Evolutionary conservation across 1,140 invertebrate species (phyloP), one percentile per base, ranked within the genome.

Genomic region (Orussus abietinus): DNA sequence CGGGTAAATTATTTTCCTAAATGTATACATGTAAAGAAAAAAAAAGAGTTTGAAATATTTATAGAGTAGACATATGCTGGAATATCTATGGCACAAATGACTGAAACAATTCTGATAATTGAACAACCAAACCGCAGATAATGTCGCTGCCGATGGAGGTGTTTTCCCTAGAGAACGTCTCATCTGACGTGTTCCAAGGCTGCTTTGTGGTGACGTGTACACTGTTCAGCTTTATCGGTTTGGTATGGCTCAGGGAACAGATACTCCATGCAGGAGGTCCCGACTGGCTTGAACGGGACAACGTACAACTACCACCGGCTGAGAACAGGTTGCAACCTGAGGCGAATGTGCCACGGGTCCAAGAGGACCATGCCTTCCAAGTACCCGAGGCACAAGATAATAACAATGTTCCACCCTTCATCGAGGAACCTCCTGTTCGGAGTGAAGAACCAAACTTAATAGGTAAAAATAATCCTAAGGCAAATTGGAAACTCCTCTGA

Each of bases 161-260:
- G 70, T 74, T 96, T 5, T 96, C 93, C 3, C 86, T 87, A 62
- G 93, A 98, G 52, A 96, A 97, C 69, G 69, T 98, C 21, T 82
- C 89, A 1, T 84, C 90, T 13, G 95, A 98, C 72, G 88, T 93
- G 42, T 92, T 97, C 65, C 91, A 96, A 53, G 96, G 96, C 3
- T 94, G 90, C 66, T 90, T 97, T 73, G 94, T 99, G 19, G 93
- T 98, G 5, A 90, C 88, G 1, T 96, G 96, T 64, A 98, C 96
- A 2, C 71, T 99, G 18, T 91, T 96, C 65, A 90, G 92, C 2
- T 99, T 99, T 60, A 96, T 98, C 55, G 92, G 92, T 34, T 67
- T 97, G 2, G 91, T 99, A 0, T 99, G 96, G 96, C 74, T 99
- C 10, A 72, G 96, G 46, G 96, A 99, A 72, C 96, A 99, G 72